Percentiles rank a stretch among this genome's conserved stretches.
These are phyloP conservation scores for Zalophus californianus DNA, from an alignment of 2,797 vertebrate genomes.

Conservation along the genomic window DNA sequence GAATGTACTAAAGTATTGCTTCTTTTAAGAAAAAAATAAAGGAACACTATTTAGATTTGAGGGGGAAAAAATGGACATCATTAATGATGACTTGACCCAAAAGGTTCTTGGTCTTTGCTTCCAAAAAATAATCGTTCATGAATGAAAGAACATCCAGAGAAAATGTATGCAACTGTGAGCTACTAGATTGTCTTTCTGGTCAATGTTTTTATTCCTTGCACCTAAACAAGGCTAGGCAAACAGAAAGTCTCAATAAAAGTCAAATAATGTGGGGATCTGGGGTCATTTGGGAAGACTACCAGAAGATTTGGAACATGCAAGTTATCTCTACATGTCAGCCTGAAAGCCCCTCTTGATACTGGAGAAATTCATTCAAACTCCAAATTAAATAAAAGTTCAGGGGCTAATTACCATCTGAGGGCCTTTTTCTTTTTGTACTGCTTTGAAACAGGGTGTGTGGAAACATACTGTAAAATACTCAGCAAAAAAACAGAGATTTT, in stretches of 20 bases:
- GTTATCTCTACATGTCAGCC: background rate
- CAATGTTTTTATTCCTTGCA: background rate
- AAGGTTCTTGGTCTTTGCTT: conserved; percentile 4
- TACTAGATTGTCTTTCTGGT: background rate
- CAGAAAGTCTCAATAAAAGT: background rate
- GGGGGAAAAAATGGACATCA: background rate
- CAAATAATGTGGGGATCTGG: background rate
- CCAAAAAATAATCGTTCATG: background rate
- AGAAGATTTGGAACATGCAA: conserved; percentile 29
- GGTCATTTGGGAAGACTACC: background rate
- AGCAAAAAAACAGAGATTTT: conserved; percentile 51
- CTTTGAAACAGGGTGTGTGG: conserved; percentile 54
- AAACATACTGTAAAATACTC: conserved; percentile 47
- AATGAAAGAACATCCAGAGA: conserved; percentile 18
- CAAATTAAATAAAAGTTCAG: conserved; percentile 69
- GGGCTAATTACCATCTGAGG: conserved; percentile 63
- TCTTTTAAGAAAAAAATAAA: conserved; percentile 27
- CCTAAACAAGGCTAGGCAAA: conserved; percentile 45
- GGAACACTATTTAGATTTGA: background rate
- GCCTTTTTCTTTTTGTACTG: conserved; percentile 48
- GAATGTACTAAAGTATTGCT: background rate
- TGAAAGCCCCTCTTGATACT: background rate
- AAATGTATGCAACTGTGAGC: background rate
- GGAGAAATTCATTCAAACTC: conserved; percentile 65
- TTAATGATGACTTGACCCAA: conserved; percentile 28